phyloP scores from a whole-genome alignment of 2,113 vertebrate genomes.

The Zosterops japonicus region DNA sequence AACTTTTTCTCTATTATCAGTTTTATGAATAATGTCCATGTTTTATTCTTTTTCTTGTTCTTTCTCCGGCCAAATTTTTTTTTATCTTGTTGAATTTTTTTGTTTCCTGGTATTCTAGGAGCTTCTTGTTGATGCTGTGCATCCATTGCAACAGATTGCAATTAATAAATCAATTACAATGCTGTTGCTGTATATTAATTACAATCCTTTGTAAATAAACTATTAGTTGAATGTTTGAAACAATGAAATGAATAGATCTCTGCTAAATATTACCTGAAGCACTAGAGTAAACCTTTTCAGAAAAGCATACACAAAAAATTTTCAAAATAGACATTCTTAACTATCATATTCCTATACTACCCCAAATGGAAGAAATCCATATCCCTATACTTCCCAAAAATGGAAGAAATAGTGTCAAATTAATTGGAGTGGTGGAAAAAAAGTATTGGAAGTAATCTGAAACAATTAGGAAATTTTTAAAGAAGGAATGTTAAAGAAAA shows the following conservation, averaged over 20 bases:
- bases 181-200: background rate
- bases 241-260: background rate
- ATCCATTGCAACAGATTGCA: background rate
- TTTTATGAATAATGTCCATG: background rate
- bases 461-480: background rate
- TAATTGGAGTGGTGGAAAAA: fast-evolving
- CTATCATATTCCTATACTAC: background rate
- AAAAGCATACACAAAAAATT: background rate
- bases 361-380: background rate
- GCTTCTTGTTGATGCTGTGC: background rate
- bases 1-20: background rate
- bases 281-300: background rate
- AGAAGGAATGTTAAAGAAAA: background rate
- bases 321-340: background rate
- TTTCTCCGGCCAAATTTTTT: background rate
- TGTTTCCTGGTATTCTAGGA: background rate
- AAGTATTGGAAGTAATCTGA: background rate
- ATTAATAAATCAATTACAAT: background rate
- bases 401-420: background rate
- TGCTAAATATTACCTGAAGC: background rate
- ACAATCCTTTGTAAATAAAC: background rate
- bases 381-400: background rate
- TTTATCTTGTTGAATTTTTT: background rate
- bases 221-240: background rate
- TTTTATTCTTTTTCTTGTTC: background rate